Evolutionary conservation across 2,113 vertebrate genomes (phyloP), one percentile per base, ranked within the genome.

Genomic region (Syngnathus scovelli): DNA sequence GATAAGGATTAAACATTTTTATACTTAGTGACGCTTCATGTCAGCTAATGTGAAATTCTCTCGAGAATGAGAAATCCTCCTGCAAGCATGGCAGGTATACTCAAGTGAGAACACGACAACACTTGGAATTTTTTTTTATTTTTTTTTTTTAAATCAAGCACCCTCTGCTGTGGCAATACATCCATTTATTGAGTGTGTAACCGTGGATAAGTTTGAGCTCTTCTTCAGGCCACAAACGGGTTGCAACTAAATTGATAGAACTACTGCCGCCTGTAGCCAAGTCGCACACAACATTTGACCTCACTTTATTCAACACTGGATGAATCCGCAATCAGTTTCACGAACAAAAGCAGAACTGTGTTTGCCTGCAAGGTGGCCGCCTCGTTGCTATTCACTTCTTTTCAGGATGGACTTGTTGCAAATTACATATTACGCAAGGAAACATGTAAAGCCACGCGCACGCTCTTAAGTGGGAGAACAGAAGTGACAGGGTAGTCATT

Each of bases 401-500:
- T 27, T 62, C 1, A 51, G 16, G 2, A 5, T 44, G 2, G 19
- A 4, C 7, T 49, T 2, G 61, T 69, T 64, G 48, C 15, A 64
- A 58, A 61, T 51, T n/a, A 43, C 48, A 27, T 21, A 61, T 54
- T 27, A 19, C 7, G 54, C 55, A 27, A 70, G 51, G 60, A 51
- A 71, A 60, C 16, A 72, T 63, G 71, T 27, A 37, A 18, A 27
- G 56, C 15, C 43, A 68, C 43, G 59, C 68, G 55, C 61, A 64
- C 75, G 67, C 55, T 66, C 73, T 74, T 65, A 70, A 70, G 78
- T 79, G 71, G 76, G 81, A 86, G 80, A 65, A 82, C 46, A 65
- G 67, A 63, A 72, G 61, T 71, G 75, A 67, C 51, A 68, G 51
- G 69, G 70, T 65, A 61, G 56, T 41, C 80, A 77, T 65, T 56